Evolutionary conservation across 2,113 vertebrate species (phyloP).

Genomic region (Fukomys damarensis): DNA sequence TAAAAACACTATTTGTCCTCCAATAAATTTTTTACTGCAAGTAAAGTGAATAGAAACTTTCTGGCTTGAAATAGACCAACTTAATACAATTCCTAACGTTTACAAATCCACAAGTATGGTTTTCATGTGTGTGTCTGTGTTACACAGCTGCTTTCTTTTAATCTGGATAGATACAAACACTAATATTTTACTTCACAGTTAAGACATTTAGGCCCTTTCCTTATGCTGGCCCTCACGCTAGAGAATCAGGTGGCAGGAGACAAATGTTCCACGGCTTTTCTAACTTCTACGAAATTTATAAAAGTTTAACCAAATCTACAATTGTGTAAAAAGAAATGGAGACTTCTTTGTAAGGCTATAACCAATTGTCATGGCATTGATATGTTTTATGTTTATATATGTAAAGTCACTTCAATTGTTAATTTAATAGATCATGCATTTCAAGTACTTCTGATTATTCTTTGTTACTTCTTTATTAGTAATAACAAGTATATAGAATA

Average conservation of each 20-base stretch:
- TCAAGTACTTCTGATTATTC: not conserved
- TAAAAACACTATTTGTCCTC: not conserved
- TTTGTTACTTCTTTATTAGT: constrained; percentile 26
- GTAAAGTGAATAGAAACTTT: not conserved
- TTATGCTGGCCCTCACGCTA: not conserved
- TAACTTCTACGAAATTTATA: not conserved
- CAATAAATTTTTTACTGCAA: not conserved
- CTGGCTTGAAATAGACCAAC: not conserved
- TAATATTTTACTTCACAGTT: not conserved
- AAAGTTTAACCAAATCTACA: not conserved
- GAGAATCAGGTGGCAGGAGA: not conserved
- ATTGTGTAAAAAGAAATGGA: constrained; percentile 15
- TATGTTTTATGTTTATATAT: not conserved
- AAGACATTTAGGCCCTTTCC: not conserved
- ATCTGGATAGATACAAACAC: not conserved
- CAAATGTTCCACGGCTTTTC: not conserved
- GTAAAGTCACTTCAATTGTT: not conserved
- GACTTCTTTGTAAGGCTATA: constrained; percentile 3
- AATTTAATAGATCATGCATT: not conserved
- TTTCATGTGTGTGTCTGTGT: not conserved
- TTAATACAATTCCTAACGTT: not conserved
- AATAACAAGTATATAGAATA: not conserved
- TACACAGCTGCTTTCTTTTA: not conserved
- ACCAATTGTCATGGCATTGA: not conserved
- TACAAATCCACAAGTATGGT: not conserved